Percentiles rank a stretch among this genome's conserved stretches.
Conservation (phyloP, 2,113 vertebrate genomes). For the Scomber scombrus region DNA sequence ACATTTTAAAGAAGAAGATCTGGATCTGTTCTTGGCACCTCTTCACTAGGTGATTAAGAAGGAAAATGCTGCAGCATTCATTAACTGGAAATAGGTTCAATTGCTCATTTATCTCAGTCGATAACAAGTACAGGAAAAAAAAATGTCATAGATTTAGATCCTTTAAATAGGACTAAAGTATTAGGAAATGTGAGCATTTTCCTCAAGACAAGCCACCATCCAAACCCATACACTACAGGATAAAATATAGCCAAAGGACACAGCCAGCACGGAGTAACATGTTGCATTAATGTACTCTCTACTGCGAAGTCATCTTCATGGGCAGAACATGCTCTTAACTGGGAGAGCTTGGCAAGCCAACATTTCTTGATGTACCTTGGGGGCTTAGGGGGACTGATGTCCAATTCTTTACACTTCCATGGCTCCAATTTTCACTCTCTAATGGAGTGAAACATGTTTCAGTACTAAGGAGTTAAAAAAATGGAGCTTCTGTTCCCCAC, state of each 20-base stretch:
- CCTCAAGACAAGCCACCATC: background rate
- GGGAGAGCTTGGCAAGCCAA: conserved; percentile 48
- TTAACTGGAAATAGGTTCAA: background rate
- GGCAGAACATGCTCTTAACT: conserved; percentile 68
- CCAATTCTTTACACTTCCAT: conserved; percentile 78
- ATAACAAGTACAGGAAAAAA: background rate
- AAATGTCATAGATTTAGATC: conserved; percentile 18
- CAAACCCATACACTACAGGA: conserved; percentile 9
- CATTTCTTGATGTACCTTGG: conserved; percentile 68
- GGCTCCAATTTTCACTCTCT: conserved; percentile 75
- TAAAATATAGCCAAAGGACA: conserved; percentile 24
- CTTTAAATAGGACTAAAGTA: conserved; percentile 20
- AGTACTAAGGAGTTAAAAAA: conserved; percentile 42
- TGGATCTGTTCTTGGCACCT: background rate
- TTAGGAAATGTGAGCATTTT: conserved; percentile 24
- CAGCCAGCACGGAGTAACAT: conserved; percentile 35
- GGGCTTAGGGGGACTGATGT: conserved; percentile 67
- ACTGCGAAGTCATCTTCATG: conserved; percentile 54
- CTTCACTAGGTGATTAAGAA: conserved; percentile 1
- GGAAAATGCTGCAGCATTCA: background rate
- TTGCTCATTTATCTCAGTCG: background rate
- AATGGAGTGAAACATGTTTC: conserved; percentile 77
- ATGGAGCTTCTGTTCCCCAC: conserved; percentile 17
- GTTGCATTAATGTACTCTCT: conserved; percentile 62
- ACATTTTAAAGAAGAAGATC: background rate